Percentiles rank a stretch among this genome's conserved stretches.
Evolutionary conservation across 2,888 invertebrate species (phyloP).

Genomic region (Epirrhoe tristata): DNA sequence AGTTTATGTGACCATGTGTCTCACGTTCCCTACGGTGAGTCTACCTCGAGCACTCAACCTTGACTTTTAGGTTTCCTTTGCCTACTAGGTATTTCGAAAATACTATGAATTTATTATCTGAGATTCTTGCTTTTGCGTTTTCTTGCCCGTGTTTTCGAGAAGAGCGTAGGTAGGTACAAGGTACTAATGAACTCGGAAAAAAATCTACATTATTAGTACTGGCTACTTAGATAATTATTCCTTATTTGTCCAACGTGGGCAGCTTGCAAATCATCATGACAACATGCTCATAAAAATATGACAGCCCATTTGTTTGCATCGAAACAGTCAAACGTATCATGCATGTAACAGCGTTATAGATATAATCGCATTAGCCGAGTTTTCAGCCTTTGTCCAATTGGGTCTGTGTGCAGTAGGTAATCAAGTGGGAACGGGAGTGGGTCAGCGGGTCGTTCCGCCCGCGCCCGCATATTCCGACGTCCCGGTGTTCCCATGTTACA

Average conservation of each 20-base stretch:
- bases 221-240: background rate
- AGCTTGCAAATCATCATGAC: background rate
- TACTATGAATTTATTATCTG: conserved; percentile 4
- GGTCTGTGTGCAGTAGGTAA: conserved; percentile 73
- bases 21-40: conserved; percentile 69
- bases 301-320: conserved; percentile 14
- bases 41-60: conserved; percentile 46
- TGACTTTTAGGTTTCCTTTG: conserved; percentile 47
- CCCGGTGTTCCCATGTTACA: conserved; percentile 59
- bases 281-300: conserved; percentile 6
- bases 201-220: no score
- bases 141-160: background rate
- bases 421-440: conserved; percentile 71
- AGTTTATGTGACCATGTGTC: conserved; percentile 64
- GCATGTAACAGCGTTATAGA: conserved; percentile 50
- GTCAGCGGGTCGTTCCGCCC: conserved; percentile 74
- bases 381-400: conserved; percentile 76
- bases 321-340: conserved; percentile 15
- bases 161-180: no score
- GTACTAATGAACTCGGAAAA: no score
- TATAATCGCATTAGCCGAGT: conserved; percentile 73
- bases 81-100: conserved; percentile 9
- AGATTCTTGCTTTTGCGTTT: background rate
- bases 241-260: conserved; percentile 2
- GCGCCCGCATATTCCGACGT: conserved; percentile 49